A percentile compares a stretch with the other conserved stretches of the same genome.
Evolutionary conservation across 2,888 invertebrate species (phyloP).

Genomic region (Acleris cristana): DNA sequence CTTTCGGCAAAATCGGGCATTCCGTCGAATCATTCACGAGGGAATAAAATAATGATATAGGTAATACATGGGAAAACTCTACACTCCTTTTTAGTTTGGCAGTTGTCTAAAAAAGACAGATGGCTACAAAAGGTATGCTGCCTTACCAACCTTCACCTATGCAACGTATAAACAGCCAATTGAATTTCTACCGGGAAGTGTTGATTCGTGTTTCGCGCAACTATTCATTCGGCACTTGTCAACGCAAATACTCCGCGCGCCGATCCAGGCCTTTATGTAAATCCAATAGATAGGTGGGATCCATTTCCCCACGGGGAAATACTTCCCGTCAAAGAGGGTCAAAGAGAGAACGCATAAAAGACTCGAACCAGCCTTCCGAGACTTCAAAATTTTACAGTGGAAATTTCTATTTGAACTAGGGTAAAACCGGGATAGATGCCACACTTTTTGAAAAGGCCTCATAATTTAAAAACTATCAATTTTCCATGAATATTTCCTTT

Average conservation of each 20-base stretch:
- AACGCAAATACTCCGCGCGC: conserved; percentile 30
- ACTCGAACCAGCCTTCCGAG: background rate
- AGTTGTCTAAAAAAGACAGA: background rate
- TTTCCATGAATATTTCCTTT: too few species aligned
- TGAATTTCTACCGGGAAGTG: conserved; percentile 28
- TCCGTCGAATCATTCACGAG: too few species aligned
- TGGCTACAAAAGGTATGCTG: background rate
- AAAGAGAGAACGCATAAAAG: conserved; percentile 29
- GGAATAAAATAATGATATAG: too few species aligned
- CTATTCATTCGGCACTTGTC: conserved; percentile 35
- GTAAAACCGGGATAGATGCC: too few species aligned
- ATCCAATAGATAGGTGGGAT: conserved; percentile 33
- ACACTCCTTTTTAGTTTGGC: too few species aligned
- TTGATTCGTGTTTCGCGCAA: conserved; percentile 35
- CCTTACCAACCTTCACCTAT: background rate
- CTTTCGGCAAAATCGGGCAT: too few species aligned
- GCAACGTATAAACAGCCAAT: conserved; percentile 22
- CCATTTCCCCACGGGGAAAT: conserved; percentile 32
- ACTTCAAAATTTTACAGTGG: too few species aligned
- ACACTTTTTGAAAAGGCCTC: too few species aligned
- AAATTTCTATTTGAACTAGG: too few species aligned
- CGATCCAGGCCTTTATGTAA: conserved; percentile 31
- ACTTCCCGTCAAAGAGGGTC: conserved; percentile 32
- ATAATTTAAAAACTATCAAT: too few species aligned
- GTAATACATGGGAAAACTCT: too few species aligned